phyloP scores from a whole-genome alignment of 2,113 vertebrate genomes.

The Gnathonemus echidnorhynchus region DNA sequence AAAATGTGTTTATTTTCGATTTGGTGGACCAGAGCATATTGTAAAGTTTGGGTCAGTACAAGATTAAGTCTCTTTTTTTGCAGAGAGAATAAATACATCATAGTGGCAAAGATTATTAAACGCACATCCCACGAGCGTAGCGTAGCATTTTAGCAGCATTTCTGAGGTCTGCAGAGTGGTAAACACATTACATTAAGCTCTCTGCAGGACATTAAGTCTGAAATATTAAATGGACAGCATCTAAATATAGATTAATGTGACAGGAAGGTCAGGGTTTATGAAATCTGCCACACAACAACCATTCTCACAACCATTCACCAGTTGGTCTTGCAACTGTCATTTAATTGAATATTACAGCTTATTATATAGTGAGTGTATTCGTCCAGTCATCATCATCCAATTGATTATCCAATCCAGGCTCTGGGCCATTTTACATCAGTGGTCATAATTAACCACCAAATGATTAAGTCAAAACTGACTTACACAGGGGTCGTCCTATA shows the following conservation, averaged over 20 bases:
- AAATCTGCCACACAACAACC: background rate
- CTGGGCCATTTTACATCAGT: background rate
- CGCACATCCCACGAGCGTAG: background rate
- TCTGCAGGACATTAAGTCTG: constrained; percentile 10
- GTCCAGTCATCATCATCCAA: background rate
- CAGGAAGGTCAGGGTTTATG: background rate
- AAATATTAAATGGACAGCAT: constrained; percentile 12
- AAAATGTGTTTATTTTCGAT: constrained; percentile 13
- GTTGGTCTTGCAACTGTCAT: background rate
- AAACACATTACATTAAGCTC: constrained; percentile 20
- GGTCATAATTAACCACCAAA: background rate
- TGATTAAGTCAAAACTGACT: background rate
- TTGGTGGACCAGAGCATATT: constrained; percentile 38
- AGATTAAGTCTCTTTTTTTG: constrained; percentile 39
- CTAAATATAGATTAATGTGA: constrained; percentile 15
- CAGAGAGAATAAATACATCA: constrained; percentile 24
- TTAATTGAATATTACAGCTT: background rate
- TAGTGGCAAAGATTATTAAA: background rate
- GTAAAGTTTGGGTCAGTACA: constrained; percentile 35
- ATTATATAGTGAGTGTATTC: background rate
- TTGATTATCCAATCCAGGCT: background rate
- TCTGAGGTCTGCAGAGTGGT: background rate
- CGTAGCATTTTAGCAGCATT: background rate
- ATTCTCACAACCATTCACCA: background rate
- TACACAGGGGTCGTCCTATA: background rate